phyloP scores from a whole-genome alignment of 2,888 invertebrate genomes.

The Dorcus hopei region DNA sequence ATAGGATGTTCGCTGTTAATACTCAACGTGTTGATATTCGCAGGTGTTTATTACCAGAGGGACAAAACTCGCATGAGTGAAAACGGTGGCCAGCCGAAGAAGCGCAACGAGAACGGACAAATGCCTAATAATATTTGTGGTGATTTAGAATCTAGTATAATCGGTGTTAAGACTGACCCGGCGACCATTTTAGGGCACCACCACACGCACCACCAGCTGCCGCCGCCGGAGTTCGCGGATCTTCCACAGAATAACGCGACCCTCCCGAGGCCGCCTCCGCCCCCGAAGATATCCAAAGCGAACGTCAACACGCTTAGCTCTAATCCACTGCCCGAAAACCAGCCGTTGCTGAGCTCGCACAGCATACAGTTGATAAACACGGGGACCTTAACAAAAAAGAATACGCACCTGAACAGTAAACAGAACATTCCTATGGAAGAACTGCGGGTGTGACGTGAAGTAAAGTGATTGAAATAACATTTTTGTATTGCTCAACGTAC shows the following conservation, averaged over 20 bases:
- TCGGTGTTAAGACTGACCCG: constrained; percentile 62
- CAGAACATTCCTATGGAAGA: constrained; percentile 70
- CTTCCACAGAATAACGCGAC: constrained; percentile 68
- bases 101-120: constrained; percentile 79
- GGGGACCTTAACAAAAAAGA: constrained; percentile 74
- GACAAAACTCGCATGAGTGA: constrained; percentile 74
- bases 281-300: constrained; percentile 62
- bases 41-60: constrained; percentile 90
- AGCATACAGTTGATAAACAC: constrained; percentile 77
- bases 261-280: constrained; percentile 69
- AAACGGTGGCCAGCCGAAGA: constrained; percentile 58
- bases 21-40: constrained; percentile 89
- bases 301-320: constrained; percentile 54
- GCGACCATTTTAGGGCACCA: constrained; percentile 73
- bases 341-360: constrained; percentile 69
- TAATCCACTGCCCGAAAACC: constrained; percentile 61
- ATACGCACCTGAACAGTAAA: constrained; percentile 63
- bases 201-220: constrained; percentile 73
- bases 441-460: constrained; percentile 73
- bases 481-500: constrained; percentile 29
- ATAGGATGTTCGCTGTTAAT: constrained; percentile 91
- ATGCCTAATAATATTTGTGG: constrained; percentile 88
- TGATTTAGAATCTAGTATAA: constrained; percentile 66
- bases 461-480: constrained; percentile 12
- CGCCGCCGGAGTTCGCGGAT: constrained; percentile 83